These are phyloP conservation scores for Falco punctatus DNA, from an alignment of 2,113 vertebrate species.

Conservation along the genomic window DNA sequence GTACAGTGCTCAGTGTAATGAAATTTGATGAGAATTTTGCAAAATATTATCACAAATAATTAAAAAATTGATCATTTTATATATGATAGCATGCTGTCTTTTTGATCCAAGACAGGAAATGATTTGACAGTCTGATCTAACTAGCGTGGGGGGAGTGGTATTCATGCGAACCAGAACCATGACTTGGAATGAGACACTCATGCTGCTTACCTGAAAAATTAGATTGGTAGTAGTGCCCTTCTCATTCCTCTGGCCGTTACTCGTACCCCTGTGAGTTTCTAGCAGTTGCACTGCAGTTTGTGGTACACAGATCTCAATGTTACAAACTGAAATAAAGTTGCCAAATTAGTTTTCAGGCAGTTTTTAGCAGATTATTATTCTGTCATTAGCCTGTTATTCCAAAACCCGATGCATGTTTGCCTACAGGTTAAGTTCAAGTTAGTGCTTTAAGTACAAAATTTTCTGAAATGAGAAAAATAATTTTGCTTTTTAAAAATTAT, in stretches of 20 bases:
- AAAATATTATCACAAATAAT: background rate
- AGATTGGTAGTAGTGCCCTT: background rate
- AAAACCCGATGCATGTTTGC: background rate
- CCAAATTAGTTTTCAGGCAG: background rate
- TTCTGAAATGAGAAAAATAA: background rate
- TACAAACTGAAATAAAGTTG: background rate
- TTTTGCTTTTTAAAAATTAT: background rate
- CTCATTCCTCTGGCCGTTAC: background rate
- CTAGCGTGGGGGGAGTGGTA: background rate
- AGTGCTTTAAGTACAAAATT: background rate
- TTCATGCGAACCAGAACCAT: background rate
- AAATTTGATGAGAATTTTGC: background rate
- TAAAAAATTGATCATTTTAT: background rate
- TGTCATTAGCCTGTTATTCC: background rate
- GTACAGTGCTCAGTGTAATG: background rate
- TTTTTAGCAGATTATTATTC: background rate
- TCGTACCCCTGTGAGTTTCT: accelerated
- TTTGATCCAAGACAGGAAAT: background rate
- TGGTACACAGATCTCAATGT: too few species aligned
- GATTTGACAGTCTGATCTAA: background rate
- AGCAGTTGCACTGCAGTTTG: background rate
- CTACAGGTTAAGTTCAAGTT: background rate
- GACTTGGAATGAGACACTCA: background rate
- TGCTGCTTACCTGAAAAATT: background rate
- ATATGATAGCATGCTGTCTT: background rate